Conservation (phyloP, 2,113 vertebrate genomes). For the Nibea coibor region DNA sequence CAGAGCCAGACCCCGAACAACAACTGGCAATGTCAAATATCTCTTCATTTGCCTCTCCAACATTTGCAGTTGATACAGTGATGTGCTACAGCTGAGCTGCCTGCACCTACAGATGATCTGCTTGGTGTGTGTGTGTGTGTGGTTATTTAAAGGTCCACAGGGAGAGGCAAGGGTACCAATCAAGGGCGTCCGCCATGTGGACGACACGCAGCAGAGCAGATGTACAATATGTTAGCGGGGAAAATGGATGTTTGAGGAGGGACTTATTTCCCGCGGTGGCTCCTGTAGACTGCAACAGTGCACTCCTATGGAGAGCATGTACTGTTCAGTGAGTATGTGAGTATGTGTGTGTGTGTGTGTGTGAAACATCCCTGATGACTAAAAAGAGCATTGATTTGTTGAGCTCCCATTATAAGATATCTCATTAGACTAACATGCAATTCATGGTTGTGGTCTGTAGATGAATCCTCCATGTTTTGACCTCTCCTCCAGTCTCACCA, state of each 20-base stretch:
- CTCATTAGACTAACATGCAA: background rate
- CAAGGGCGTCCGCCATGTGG: slow-evolving; percentile 14
- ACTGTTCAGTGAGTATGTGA: background rate
- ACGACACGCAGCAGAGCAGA: slow-evolving; percentile 27
- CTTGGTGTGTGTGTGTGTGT: background rate
- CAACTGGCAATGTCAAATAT: slow-evolving; percentile 2
- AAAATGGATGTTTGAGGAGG: background rate
- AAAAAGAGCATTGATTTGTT: background rate
- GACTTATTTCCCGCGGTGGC: background rate
- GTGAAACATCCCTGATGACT: background rate
- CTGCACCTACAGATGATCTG: slow-evolving; percentile 12
- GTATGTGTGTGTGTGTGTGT: background rate
- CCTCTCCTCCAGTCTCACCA: background rate
- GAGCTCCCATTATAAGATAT: background rate
- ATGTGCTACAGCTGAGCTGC: background rate
- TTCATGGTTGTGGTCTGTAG: no score
- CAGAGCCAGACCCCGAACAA: background rate
- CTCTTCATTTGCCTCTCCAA: background rate
- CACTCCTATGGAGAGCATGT: background rate
- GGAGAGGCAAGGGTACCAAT: slow-evolving; percentile 23
- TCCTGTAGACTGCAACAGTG: background rate
- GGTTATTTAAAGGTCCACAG: slow-evolving; percentile 29
- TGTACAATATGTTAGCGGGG: background rate
- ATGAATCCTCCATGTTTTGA: no score
- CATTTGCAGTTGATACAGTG: slow-evolving; percentile 7